Evolutionary conservation across 2,113 vertebrate genomes (phyloP), one percentile per base, ranked within the genome.

Genomic region (Mastomys coucha): DNA sequence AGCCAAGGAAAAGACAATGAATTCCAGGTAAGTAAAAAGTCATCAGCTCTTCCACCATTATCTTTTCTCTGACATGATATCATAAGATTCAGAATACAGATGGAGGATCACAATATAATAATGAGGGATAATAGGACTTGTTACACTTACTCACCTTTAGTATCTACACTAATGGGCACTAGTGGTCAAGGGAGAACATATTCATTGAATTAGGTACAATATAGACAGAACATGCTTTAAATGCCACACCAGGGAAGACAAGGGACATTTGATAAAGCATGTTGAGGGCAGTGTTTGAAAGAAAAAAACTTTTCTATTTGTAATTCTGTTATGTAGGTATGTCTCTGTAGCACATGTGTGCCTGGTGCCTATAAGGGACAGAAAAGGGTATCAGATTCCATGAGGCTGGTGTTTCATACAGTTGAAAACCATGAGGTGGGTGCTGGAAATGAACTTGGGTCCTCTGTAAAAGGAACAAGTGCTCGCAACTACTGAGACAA

Each of bases 301-400:
- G 53, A 24, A 94, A 93, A 70, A 93, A 77, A 19, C 4, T 85
- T 70, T 88, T 70, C 39, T 77, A 24, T 72, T 92, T 93, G 78
- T 80, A 53, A 33, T 63, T 7, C 26, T 45, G 81, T 39, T 72
- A 67, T 53, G 82, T 84, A 42, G 28, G 7, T 17, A 42, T 63
- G 24, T 42, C 81, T 84, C 22, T 42, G 81, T 4, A 31, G 8
- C 24, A 63, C n/a, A 42, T 42, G 3, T 39, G 13, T 42, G 7
- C 58, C 7, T 84, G 4, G 58, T 58, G 36, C 13, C 7, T 63
- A 42, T 8, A 63, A n/a, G 17, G n/a, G n/a, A 3, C 24, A 63
- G 24, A 63, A 63, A 6, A 42, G 7, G n/a, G n/a, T 63, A 14
- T 31, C 14, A 6, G 81, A 42, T 42, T 39, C 36, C n/a, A 39